A percentile compares a stretch with the other conserved stretches of the same genome.
These are phyloP conservation scores for Aegotheles bennettii DNA, from an alignment of 2,113 vertebrate species.

Conservation along the genomic window DNA sequence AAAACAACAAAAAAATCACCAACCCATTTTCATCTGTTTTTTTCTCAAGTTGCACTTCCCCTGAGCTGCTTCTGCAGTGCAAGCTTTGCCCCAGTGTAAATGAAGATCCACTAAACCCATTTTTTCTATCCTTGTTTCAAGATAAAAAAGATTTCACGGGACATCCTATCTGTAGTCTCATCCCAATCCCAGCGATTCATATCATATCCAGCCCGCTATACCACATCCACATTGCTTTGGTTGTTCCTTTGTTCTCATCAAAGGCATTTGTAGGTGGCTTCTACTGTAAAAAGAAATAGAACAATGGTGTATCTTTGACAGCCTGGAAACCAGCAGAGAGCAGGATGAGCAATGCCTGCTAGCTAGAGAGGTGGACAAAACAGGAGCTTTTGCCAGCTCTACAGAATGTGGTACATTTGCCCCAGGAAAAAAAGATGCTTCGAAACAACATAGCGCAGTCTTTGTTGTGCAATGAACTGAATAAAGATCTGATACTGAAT, in stretches of 20 bases:
- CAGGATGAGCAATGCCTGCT: not conserved
- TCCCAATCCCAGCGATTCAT: not conserved
- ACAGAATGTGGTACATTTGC: slow-evolving; percentile 22
- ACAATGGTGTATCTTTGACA: not conserved
- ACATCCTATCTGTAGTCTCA: not conserved
- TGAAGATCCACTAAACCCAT: not conserved
- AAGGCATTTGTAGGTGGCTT: not conserved
- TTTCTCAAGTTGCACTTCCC: not conserved
- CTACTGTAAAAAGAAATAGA: not conserved
- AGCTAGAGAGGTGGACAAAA: slow-evolving; percentile 5
- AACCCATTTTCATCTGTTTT: not conserved
- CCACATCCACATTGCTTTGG: not conserved
- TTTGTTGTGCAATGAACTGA: slow-evolving; percentile 39
- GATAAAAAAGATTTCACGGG: not conserved
- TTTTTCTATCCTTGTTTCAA: not conserved
- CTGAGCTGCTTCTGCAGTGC: not conserved
- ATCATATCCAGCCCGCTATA: not conserved
- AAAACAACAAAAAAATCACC: not conserved
- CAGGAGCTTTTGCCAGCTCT: slow-evolving; percentile 1
- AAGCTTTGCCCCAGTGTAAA: not conserved
- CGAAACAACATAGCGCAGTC: not conserved
- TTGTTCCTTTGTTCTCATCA: not conserved
- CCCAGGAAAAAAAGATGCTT: slow-evolving; percentile 44
- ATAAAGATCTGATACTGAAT: slow-evolving; percentile 14
- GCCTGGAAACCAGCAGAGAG: slow-evolving; percentile 44